Evolutionary conservation across 2,113 vertebrate genomes (phyloP).

Genomic region (Strix aluco): DNA sequence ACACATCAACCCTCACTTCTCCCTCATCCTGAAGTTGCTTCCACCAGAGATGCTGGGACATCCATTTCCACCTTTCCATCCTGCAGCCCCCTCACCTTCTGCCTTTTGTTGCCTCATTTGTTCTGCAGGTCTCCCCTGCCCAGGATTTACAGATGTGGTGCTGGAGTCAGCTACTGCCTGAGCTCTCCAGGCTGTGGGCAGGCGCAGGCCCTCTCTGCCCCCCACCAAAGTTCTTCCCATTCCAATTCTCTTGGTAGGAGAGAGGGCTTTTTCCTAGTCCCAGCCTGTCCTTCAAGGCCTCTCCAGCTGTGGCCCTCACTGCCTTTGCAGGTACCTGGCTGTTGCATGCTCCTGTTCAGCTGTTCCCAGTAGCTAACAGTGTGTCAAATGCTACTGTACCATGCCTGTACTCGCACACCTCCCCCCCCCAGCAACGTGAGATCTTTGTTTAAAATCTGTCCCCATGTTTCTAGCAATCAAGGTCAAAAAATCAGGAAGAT

Average conservation of each 20-base stretch:
- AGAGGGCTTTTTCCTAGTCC: neutral
- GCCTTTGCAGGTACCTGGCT: neutral
- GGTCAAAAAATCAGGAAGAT: neutral
- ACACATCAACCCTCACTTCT: rapidly evolving
- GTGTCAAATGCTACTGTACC: neutral
- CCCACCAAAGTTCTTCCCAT: rapidly evolving
- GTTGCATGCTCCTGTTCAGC: neutral
- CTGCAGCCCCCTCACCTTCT: neutral
- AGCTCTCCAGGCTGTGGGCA: neutral
- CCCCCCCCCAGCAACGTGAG: neutral
- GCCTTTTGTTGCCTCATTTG: neutral
- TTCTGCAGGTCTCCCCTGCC: rapidly evolving
- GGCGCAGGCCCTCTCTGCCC: neutral
- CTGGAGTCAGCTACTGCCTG: neutral
- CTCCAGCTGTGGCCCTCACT: neutral
- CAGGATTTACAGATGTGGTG: neutral
- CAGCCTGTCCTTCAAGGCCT: neutral
- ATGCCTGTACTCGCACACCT: neutral
- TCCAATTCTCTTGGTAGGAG: neutral
- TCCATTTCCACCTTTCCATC: neutral
- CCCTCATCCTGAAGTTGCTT: neutral
- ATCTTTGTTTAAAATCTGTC: neutral
- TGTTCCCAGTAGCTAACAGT: neutral
- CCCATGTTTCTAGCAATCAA: neutral
- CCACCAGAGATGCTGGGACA: neutral